Percentiles rank a stretch among this genome's conserved stretches.
These are phyloP conservation scores for Frankliniella fusca DNA, from an alignment of 2,888 invertebrate genomes.

Conservation along the genomic window DNA sequence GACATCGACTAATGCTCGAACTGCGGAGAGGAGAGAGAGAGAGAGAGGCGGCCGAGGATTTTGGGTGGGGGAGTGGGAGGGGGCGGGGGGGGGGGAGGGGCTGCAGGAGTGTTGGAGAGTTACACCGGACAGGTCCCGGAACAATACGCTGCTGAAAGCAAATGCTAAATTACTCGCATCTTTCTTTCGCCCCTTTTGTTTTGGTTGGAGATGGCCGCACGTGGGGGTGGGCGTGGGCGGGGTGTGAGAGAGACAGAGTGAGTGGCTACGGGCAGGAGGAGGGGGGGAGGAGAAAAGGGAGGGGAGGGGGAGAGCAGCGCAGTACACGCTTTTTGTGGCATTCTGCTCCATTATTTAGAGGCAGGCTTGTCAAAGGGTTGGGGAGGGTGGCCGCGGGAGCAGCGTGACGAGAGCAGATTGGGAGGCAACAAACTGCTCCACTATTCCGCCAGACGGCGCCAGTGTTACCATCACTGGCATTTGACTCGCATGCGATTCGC, in stretches of 20 bases:
- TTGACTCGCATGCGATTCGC: too few relatives aligned
- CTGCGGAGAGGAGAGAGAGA: neutral
- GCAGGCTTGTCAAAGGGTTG: neutral
- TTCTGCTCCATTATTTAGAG: constrained; percentile 11
- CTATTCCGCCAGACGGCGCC: too few relatives aligned
- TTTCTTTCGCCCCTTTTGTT: constrained; percentile 14
- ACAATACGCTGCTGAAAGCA: constrained; percentile 11
- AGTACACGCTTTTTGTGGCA: neutral
- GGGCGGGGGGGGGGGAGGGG: neutral
- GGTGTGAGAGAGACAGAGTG: neutral
- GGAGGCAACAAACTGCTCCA: neutral
- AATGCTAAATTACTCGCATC: constrained; percentile 20
- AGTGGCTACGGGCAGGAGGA: neutral
- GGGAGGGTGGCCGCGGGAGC: neutral
- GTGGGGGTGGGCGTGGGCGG: neutral
- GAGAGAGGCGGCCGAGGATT: neutral
- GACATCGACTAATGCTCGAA: constrained; percentile 5
- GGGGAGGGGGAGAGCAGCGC: too few relatives aligned
- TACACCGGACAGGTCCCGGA: neutral
- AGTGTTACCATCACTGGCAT: too few relatives aligned
- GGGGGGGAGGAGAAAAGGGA: too few relatives aligned
- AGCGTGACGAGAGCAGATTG: neutral
- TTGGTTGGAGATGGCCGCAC: neutral
- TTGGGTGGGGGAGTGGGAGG: neutral
- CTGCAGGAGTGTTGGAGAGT: neutral